Evolutionary conservation across 2,888 invertebrate species (phyloP), one percentile per base, ranked within the genome.

Genomic region (Andrena marginata): DNA sequence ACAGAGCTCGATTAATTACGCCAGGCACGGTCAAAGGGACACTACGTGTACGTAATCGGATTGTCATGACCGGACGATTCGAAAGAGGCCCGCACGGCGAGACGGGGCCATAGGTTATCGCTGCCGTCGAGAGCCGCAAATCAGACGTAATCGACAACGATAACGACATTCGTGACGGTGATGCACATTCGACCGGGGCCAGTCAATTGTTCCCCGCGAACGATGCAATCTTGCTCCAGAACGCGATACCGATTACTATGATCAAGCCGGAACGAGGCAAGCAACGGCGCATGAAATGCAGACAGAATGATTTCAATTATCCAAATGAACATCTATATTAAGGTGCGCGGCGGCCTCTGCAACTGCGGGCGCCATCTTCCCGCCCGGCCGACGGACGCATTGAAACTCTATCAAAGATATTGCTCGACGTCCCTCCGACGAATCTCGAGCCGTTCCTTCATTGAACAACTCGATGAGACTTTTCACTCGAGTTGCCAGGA

Each of bases 291-390:
- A 85, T 91, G 89, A 92, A 92, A 91, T 89, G 82, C 85, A 84
- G 87, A 86, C 86, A 87, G 86, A 92, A 92, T 87, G 86, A 90
- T 90, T 91, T 91, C 92, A 92, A 92, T 92, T 92, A 92, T 90
- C 88, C 87, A 88, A 91, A 92, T 86, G 88, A 89, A 87, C 84
- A 82, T 87, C 74, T 82, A 70, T 62, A 82, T 81, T 69, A 73
- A 86, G 68, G 67, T 8, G 26, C 31, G 73, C 60, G 65, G 13
- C 42, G 67, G 35, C 35, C 29, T n/a, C 54, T 65, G 49, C 4
- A 42, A 42, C 16, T 42, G 16, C 42, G 23, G 20, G 2, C 72
- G 63, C 64, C 77, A 62, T 72, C 75, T 76, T 86, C 62, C 64
- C 56, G 42, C 42, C 26, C 42, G 51, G 48, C 31, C 31, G 54